Percentiles rank a stretch among this genome's conserved stretches.
These are phyloP conservation scores for Potamilus streckersoni DNA, from an alignment of 1,140 invertebrate species.

Conservation along the genomic window DNA sequence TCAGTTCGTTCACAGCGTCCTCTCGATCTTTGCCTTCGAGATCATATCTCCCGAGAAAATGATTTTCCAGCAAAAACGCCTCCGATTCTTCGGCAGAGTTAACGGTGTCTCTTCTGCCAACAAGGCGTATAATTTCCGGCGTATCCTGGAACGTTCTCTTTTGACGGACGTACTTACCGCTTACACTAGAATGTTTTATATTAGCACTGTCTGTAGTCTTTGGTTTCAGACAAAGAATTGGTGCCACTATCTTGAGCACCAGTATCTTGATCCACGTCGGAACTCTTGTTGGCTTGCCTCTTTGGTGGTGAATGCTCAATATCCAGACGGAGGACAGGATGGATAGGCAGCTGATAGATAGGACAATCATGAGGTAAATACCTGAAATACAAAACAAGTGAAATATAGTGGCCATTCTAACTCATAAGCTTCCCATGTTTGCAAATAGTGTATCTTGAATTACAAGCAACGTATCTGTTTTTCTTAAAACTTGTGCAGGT, in stretches of 20 bases:
- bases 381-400: conserved; percentile 35
- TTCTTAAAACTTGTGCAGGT: too few species aligned
- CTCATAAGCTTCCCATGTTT: background rate
- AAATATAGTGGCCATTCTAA: background rate
- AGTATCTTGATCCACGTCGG: conserved; percentile 44
- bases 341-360: conserved; percentile 57
- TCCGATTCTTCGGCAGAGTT: conserved; percentile 3
- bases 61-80: background rate
- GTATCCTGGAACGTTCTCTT: conserved; percentile 2
- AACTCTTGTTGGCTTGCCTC: conserved; percentile 44
- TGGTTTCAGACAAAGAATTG: conserved; percentile 28
- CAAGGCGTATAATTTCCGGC: conserved; percentile 7
- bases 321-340: conserved; percentile 57
- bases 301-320: conserved; percentile 58
- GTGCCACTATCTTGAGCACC: conserved; percentile 36
- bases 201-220: conserved; percentile 10
- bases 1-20: conserved; percentile 41
- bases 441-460: too few species aligned
- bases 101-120: conserved; percentile 10
- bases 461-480: too few species aligned
- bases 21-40: conserved; percentile 21
- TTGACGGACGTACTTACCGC: background rate
- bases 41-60: background rate
- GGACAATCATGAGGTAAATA: conserved; percentile 60
- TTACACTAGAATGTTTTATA: conserved; percentile 10